Evolutionary conservation across 1,140 invertebrate species (phyloP).

Genomic region (Drosophila tani): DNA sequence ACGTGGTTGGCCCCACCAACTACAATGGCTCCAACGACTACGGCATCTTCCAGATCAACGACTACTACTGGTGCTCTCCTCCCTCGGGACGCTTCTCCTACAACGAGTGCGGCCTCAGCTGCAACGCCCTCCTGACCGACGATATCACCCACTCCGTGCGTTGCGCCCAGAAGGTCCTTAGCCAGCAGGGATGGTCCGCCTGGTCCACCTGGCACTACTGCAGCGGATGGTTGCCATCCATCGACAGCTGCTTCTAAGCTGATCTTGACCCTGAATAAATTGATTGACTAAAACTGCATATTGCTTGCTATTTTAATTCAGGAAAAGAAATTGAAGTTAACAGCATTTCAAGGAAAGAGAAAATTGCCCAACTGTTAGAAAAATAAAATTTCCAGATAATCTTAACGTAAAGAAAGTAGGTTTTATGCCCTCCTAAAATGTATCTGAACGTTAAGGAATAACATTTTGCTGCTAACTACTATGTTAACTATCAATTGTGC

Average conservation of each 20-base stretch:
- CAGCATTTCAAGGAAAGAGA: too few species aligned
- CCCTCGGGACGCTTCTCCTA: slow-evolving; percentile 63
- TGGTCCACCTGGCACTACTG: slow-evolving; percentile 74
- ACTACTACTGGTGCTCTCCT: slow-evolving; percentile 76
- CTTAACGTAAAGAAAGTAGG: too few species aligned
- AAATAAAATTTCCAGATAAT: too few species aligned
- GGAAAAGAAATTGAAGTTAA: too few species aligned
- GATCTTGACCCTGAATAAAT: slow-evolving; percentile 13
- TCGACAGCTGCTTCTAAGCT: slow-evolving; percentile 60
- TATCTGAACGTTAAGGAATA: too few species aligned
- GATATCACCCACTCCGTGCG: slow-evolving; percentile 66
- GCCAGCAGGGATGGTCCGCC: slow-evolving; percentile 73
- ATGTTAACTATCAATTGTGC: too few species aligned
- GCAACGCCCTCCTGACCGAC: slow-evolving; percentile 61
- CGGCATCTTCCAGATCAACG: slow-evolving; percentile 81
- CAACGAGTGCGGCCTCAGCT: slow-evolving; percentile 60
- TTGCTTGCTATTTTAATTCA: background rate
- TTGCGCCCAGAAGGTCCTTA: slow-evolving; percentile 68
- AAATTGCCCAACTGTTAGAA: too few species aligned
- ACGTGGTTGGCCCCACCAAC: slow-evolving; percentile 56
- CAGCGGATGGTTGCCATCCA: slow-evolving; percentile 60
- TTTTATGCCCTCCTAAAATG: too few species aligned
- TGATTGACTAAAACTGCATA: background rate
- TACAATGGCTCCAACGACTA: slow-evolving; percentile 74
- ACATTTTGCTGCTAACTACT: too few species aligned